Percentiles rank a stretch among this genome's conserved stretches.
Evolutionary conservation across 2,888 invertebrate species (phyloP).

Genomic region (Cryptus armator): DNA sequence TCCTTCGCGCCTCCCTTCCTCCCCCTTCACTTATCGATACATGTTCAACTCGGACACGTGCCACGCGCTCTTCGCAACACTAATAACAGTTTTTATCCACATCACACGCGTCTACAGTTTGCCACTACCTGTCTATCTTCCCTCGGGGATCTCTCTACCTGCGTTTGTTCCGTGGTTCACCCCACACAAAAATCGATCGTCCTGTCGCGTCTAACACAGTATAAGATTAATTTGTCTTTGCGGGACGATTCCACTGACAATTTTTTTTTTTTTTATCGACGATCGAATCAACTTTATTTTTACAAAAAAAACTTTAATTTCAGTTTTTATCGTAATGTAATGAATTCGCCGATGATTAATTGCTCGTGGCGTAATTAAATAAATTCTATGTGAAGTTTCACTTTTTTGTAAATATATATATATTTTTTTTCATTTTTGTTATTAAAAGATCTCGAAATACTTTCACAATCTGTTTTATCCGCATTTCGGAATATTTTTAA

Average conservation of each 20-base stretch:
- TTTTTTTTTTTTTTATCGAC: background rate
- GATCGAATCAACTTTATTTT: too few species aligned
- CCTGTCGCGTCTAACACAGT: background rate
- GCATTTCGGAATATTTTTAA: too few species aligned
- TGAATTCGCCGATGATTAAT: too few species aligned
- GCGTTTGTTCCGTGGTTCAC: background rate
- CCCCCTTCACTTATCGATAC: slow-evolving; percentile 4
- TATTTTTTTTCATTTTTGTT: too few species aligned
- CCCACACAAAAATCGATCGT: slow-evolving; percentile 9
- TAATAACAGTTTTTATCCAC: slow-evolving; percentile 18
- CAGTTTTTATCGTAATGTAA: too few species aligned
- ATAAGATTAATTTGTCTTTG: background rate
- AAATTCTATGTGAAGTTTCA: too few species aligned
- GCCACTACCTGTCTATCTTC: slow-evolving; percentile 1
- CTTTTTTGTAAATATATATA: too few species aligned
- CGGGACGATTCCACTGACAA: background rate
- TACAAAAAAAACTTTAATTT: too few species aligned
- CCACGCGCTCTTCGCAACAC: slow-evolving; percentile 15
- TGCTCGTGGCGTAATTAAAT: too few species aligned
- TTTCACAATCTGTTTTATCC: too few species aligned
- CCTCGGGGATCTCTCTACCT: background rate
- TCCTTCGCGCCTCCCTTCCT: background rate
- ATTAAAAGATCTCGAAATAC: too few species aligned
- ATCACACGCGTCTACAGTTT: slow-evolving; percentile 2
- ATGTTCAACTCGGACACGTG: background rate